Evolutionary conservation across 2,113 vertebrate genomes (phyloP).

Genomic region (Rhynchomys soricoides): DNA sequence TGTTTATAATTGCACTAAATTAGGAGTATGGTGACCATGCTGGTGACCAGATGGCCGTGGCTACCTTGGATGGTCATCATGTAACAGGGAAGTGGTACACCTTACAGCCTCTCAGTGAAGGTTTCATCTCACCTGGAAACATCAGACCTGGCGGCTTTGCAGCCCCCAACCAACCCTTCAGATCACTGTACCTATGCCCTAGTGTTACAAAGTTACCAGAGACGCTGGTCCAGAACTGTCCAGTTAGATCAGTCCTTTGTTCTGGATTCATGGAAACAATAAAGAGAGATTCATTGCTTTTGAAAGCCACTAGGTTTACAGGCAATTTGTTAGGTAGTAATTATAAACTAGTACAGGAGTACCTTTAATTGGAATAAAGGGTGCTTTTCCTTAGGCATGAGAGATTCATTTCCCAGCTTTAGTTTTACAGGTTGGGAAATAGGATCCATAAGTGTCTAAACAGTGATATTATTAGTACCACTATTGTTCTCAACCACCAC

Average conservation of each 20-base stretch:
- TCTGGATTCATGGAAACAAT: background rate
- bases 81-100: background rate
- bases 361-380: background rate
- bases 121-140: background rate
- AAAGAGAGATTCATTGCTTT: background rate
- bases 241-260: background rate
- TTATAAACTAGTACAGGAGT: background rate
- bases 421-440: constrained; percentile 6
- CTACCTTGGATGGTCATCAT: background rate
- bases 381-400: background rate
- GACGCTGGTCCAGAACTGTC: background rate
- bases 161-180: background rate
- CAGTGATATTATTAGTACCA: background rate
- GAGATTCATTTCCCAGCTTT: background rate
- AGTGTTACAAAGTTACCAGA: background rate
- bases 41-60: background rate
- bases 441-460: background rate
- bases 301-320: background rate
- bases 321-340: background rate
- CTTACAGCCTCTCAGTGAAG: background rate
- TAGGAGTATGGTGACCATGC: background rate
- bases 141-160: background rate
- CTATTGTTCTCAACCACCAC: background rate
- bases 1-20: background rate
- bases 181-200: background rate